Evolutionary conservation across 2,113 vertebrate species (phyloP).

Genomic region (Ursus arctos): DNA sequence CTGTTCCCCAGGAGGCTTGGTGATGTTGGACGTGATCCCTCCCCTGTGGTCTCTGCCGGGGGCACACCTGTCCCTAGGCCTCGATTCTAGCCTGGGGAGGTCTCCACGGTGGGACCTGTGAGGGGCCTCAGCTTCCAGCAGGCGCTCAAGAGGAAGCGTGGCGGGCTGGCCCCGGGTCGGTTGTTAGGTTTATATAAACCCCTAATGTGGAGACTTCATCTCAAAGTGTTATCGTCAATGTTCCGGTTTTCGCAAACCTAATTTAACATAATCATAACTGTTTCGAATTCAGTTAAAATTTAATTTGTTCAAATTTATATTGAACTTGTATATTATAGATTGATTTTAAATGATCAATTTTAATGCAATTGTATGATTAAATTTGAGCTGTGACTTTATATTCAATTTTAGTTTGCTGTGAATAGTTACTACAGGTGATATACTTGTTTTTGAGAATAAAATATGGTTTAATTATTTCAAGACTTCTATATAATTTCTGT

Average conservation of each 20-base stretch:
- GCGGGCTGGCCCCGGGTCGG: rapidly evolving
- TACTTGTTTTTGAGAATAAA: slow-evolving; percentile 51
- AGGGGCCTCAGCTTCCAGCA: neutral
- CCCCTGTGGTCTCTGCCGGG: neutral
- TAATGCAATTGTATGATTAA: slow-evolving; percentile 1
- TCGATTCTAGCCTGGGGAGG: rapidly evolving
- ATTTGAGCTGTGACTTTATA: slow-evolving; percentile 47
- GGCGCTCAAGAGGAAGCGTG: rapidly evolving
- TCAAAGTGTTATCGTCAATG: slow-evolving; percentile 1
- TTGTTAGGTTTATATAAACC: neutral
- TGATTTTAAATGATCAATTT: slow-evolving; percentile 3
- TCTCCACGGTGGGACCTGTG: rapidly evolving
- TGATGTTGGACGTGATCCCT: neutral
- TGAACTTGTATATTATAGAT: neutral
- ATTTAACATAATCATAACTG: slow-evolving; percentile 8
- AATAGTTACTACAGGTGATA: slow-evolving; percentile 10
- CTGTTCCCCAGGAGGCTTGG: neutral
- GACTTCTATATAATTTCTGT: slow-evolving; percentile 7
- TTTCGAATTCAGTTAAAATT: neutral
- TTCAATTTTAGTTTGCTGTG: slow-evolving; percentile 31
- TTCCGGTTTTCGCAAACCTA: neutral
- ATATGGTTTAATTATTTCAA: slow-evolving; percentile 23
- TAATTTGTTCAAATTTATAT: neutral
- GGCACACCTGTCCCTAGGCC: neutral
- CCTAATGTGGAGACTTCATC: neutral